Evolutionary conservation across 2,888 invertebrate genomes (phyloP), one percentile per base, ranked within the genome.

Genomic region (Hesperia comma): DNA sequence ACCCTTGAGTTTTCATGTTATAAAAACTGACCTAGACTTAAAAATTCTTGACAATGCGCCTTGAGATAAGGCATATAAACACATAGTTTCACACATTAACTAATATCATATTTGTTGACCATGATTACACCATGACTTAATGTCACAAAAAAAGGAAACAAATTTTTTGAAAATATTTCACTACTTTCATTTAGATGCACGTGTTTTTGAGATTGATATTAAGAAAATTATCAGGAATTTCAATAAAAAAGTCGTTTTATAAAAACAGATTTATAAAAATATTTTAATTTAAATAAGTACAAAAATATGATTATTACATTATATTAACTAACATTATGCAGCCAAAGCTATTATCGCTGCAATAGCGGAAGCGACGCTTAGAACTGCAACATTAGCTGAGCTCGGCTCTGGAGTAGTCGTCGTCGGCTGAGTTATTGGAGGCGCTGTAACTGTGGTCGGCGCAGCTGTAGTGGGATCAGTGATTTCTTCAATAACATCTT

Each of bases 331-430:
- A 19, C 21, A 51, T 72, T 71, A 79, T 17, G 66, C 69, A 3
- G 74, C 70, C 51, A 86, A 72, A 68, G 81, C 85, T 26, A 85
- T 70, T 54, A 73, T 68, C 3, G 87, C 69, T 3, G 86, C 71
- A 2, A 86, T 19, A 1, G 92, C 72, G 8, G 84, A 83, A 1
- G 85, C 21, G 1, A 83, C 40, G 64, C 90, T 89, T 5, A 90
- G 69, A 6, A 77, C 75, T 0, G 80, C 79, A n/a, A 83, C 75
- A 63, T 81, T 87, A 0, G 90, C 88, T 1, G 88, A 81, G 61
- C 57, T 33, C 0, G 60, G 60, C 1, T 15, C 37, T 37, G 61
- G 21, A 4, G 67, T 51, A 1, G 53, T 0, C 4, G 53, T 21
- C 14, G 21, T 4, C 4, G 54, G 32, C 14, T 33, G 5, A 5